Percentiles rank a stretch among this genome's conserved stretches.
phyloP scores from a whole-genome alignment of 1,140 invertebrate genomes.

The Caerostris extrusa region DNA sequence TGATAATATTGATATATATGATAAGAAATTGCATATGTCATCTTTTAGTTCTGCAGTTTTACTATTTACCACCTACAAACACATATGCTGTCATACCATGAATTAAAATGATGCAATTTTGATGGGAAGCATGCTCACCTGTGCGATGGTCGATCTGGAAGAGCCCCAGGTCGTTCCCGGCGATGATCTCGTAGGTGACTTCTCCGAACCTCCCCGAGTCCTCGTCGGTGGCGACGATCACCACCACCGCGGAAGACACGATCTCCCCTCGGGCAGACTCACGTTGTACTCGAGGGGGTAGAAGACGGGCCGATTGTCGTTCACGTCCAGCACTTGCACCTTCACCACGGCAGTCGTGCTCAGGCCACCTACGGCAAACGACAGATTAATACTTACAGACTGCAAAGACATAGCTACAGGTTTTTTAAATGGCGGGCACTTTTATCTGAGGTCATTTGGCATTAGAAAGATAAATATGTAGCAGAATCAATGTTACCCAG shows the following conservation, averaged over 20 bases:
- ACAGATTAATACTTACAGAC: background rate
- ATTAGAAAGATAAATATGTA: too few species aligned
- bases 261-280: slow-evolving; percentile 86
- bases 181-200: slow-evolving; percentile 88
- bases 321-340: slow-evolving; percentile 94
- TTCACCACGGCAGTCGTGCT: slow-evolving; percentile 95
- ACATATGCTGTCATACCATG: too few species aligned
- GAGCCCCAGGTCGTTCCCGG: slow-evolving; percentile 90
- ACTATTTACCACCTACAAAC: too few species aligned
- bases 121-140: slow-evolving; percentile 85
- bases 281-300: slow-evolving; percentile 93
- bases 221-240: slow-evolving; percentile 90
- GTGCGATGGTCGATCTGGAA: slow-evolving; percentile 91
- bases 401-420: too few species aligned
- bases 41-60: too few species aligned
- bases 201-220: slow-evolving; percentile 92
- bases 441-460: too few species aligned
- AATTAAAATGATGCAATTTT: too few species aligned
- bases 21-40: too few species aligned
- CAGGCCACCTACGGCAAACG: slow-evolving; percentile 88
- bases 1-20: too few species aligned
- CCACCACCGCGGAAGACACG: slow-evolving; percentile 83
- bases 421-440: too few species aligned
- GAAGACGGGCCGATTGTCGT: slow-evolving; percentile 96
- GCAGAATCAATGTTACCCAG: too few species aligned